Percentiles rank a stretch among this genome's conserved stretches.
Conservation (phyloP, 2,113 vertebrate genomes). For the Malurus alboscapulatus region DNA sequence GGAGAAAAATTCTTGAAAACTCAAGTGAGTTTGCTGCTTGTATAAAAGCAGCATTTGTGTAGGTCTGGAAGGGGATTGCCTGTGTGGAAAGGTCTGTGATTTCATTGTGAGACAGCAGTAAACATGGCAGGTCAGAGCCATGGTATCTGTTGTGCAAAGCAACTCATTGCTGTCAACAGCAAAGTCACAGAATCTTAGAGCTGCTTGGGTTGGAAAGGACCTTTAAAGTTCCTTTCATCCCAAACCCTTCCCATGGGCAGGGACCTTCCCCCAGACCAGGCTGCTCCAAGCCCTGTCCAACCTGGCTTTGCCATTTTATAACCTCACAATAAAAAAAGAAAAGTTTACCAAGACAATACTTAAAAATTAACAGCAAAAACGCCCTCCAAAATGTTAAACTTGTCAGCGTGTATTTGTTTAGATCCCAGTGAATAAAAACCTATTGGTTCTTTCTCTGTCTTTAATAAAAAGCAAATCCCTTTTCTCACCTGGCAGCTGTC, state of each 20-base stretch:
- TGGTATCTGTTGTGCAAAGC: not conserved
- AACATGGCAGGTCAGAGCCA: not conserved
- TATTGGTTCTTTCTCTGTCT: not conserved
- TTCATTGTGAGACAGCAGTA: not conserved
- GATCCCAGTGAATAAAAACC: not conserved
- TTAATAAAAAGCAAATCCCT: slow-evolving; percentile 33
- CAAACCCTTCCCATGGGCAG: not conserved
- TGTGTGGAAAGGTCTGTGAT: rapidly evolving
- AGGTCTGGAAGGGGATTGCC: not conserved
- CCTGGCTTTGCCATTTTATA: not conserved
- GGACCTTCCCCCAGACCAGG: not conserved
- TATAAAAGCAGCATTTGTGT: not conserved
- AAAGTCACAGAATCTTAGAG: not conserved
- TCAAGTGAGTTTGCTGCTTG: rapidly evolving
- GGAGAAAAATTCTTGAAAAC: not conserved
- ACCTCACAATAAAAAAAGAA: not conserved
- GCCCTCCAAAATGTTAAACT: not conserved
- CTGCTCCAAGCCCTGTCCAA: not conserved
- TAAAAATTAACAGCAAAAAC: not conserved
- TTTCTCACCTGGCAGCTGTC: slow-evolving; percentile 48
- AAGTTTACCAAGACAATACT: not conserved
- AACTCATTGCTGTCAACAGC: not conserved
- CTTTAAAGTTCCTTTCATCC: not conserved
- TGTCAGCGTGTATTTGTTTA: not conserved
- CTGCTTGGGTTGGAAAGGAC: not conserved